Percentiles rank a stretch among this genome's conserved stretches.
Conservation (phyloP, 2,113 vertebrate genomes). For the Ictidomys tridecemlineatus region DNA sequence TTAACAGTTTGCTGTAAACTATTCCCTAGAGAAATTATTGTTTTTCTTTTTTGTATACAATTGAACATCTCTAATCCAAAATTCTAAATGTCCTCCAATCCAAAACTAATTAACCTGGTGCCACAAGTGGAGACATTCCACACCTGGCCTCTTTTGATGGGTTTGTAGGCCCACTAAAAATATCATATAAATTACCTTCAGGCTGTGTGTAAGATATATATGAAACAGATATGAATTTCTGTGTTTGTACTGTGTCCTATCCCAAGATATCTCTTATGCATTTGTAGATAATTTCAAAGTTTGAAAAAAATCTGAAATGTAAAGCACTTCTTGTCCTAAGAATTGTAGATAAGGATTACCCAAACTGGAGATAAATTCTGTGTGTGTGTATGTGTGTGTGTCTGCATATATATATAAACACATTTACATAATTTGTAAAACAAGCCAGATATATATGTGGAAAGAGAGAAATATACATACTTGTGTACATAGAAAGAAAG, state of each 20-base stretch:
- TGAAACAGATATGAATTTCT: not conserved
- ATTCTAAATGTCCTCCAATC: not conserved
- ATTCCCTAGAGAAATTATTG: not conserved
- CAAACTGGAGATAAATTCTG: not conserved
- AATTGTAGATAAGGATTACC: not conserved
- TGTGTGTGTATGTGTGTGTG: not conserved
- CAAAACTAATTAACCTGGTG: not conserved
- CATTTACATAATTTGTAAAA: no score
- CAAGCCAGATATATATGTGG: not conserved
- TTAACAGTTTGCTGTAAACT: constrained; percentile 34
- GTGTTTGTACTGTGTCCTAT: not conserved
- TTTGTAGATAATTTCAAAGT: not conserved
- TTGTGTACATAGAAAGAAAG: not conserved
- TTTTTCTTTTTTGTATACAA: not conserved
- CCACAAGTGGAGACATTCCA: not conserved
- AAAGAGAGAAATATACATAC: not conserved
- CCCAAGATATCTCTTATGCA: not conserved
- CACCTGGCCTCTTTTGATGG: not conserved
- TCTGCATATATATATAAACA: no score
- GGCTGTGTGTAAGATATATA: not conserved
- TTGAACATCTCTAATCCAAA: not conserved
- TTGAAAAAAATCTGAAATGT: not conserved
- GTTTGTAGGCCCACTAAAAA: not conserved
- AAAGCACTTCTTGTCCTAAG: not conserved
- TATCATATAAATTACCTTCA: not conserved